A percentile compares a stretch with the other conserved stretches of the same genome.
phyloP scores from a whole-genome alignment of 2,113 vertebrate species.

The Oenanthe melanoleuca region DNA sequence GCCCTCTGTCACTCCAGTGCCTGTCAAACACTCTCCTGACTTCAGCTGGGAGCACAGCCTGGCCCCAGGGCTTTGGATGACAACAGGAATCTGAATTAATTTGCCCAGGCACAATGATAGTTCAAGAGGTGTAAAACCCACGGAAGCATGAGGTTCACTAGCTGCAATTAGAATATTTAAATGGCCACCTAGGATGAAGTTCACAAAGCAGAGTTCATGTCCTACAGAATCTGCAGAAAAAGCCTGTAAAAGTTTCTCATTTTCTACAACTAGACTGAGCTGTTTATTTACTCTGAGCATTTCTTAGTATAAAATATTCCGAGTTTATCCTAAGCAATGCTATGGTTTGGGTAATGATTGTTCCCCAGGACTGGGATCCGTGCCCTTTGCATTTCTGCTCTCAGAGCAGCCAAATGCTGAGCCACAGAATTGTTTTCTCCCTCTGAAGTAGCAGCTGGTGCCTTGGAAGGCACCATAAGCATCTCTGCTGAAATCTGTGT shows the following conservation, averaged over 20 bases:
- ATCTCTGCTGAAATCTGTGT: constrained; percentile 56
- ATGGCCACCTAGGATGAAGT: not conserved
- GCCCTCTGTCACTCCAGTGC: not conserved
- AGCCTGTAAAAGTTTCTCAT: not conserved
- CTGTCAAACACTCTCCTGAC: not conserved
- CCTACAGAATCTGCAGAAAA: not conserved
- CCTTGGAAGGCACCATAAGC: constrained; percentile 68
- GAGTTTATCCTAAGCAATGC: constrained; percentile 28
- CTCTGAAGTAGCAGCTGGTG: constrained; percentile 64
- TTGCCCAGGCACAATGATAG: not conserved
- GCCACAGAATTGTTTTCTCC: constrained; percentile 48
- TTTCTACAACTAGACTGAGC: not conserved
- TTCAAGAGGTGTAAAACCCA: constrained; percentile 30
- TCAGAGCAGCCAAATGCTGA: constrained; percentile 45
- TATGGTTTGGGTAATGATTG: not conserved
- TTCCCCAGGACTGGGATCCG: constrained; percentile 43
- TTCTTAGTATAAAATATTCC: constrained; percentile 32
- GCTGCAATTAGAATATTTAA: constrained; percentile 15
- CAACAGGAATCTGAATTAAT: constrained; percentile 20
- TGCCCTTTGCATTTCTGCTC: constrained; percentile 57
- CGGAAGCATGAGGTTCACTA: not conserved
- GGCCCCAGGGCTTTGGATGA: not conserved
- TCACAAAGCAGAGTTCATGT: not conserved
- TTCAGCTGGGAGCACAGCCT: not conserved
- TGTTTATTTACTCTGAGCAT: not conserved